phyloP scores from a whole-genome alignment of 2,113 vertebrate species.

The Sinosuthora webbiana region DNA sequence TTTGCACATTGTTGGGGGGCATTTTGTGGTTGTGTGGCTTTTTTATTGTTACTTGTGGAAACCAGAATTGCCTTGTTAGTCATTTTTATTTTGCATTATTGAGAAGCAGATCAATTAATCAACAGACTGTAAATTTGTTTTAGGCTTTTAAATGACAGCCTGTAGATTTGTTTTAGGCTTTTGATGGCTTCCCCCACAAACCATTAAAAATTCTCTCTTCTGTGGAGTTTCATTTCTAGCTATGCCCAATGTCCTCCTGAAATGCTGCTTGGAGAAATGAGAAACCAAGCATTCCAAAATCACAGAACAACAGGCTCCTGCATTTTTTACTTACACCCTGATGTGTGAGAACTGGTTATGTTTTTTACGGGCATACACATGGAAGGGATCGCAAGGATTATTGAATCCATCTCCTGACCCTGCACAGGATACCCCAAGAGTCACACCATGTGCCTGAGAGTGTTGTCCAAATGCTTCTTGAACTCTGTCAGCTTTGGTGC shows the following conservation, averaged over 20 bases:
- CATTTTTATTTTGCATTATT: background rate
- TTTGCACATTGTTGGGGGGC: background rate
- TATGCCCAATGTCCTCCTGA: background rate
- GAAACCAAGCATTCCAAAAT: background rate
- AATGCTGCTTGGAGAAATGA: background rate
- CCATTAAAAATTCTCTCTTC: background rate
- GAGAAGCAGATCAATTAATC: background rate
- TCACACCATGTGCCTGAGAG: background rate
- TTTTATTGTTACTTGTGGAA: background rate
- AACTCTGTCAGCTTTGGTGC: background rate
- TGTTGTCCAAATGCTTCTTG: background rate
- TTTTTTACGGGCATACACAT: background rate
- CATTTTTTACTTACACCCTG: background rate
- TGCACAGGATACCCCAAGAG: background rate
- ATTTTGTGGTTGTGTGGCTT: background rate
- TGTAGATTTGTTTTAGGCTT: background rate
- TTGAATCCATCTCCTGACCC: background rate
- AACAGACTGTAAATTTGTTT: background rate
- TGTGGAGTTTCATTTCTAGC: background rate
- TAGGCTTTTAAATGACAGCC: background rate
- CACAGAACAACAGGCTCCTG: background rate
- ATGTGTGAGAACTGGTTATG: background rate
- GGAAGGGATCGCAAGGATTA: background rate
- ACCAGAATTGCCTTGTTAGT: background rate
- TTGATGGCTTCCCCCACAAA: background rate